phyloP scores from a whole-genome alignment of 2,797 vertebrate genomes.

The Alectoris magna region DNA sequence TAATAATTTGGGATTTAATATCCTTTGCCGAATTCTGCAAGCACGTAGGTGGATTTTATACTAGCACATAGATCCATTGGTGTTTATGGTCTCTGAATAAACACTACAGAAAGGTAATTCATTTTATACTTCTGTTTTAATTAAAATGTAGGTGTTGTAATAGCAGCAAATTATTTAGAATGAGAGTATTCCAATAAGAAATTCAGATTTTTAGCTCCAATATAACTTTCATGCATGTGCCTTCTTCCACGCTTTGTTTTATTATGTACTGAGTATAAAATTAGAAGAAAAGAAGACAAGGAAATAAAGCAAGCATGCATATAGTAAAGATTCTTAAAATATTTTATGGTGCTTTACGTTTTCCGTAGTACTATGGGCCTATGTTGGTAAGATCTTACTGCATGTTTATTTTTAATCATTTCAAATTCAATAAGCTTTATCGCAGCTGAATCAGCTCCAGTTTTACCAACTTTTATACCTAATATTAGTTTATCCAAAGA shows the following conservation, averaged over 20 bases:
- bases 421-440: neutral
- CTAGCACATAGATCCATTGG: neutral
- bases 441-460: neutral
- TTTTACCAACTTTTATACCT: neutral
- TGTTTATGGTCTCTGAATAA: neutral
- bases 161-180: neutral
- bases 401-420: neutral
- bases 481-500: neutral
- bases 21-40: neutral
- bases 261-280: neutral
- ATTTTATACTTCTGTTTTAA: neutral
- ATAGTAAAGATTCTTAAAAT: neutral
- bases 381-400: neutral
- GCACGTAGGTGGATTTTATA: neutral
- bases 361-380: neutral
- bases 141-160: neutral
- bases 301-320: neutral
- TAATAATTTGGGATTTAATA: constrained; percentile 19
- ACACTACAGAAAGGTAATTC: neutral
- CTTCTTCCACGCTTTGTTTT: accelerated
- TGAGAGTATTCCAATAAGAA: neutral
- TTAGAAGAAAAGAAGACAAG: neutral
- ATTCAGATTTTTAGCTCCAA: neutral
- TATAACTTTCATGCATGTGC: neutral
- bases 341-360: neutral